phyloP scores from a whole-genome alignment of 2,113 vertebrate species.

The Atractosteus spatula region DNA sequence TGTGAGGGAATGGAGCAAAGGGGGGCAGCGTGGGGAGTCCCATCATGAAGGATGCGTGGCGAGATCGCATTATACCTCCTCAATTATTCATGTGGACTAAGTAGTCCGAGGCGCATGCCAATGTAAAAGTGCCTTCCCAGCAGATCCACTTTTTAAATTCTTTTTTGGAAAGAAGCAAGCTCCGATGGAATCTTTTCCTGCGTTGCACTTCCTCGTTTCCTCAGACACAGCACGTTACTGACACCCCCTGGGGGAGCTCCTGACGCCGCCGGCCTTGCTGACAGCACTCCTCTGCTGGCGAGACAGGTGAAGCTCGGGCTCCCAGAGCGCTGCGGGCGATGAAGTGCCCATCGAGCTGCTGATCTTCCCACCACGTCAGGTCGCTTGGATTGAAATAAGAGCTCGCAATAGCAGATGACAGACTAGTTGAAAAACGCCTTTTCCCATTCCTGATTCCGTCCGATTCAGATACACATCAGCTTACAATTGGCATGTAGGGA shows the following conservation, averaged over 20 bases:
- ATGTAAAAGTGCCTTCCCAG: neutral
- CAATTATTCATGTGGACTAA: slow-evolving; percentile 21
- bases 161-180: neutral
- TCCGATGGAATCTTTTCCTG: too few species aligned
- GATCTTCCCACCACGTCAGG: neutral
- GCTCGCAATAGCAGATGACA: too few species aligned
- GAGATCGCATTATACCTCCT: slow-evolving; percentile 16
- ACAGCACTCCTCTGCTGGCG: too few species aligned
- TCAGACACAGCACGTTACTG: too few species aligned
- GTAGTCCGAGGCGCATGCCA: slow-evolving; percentile 10
- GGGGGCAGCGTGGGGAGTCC: neutral
- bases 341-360: neutral
- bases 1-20: slow-evolving; percentile 2
- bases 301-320: neutral
- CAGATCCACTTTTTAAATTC: neutral
- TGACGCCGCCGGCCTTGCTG: too few species aligned
- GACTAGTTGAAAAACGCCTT: neutral
- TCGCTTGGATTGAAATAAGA: neutral
- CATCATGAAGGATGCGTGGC: slow-evolving; percentile 15
- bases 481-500: too few species aligned
- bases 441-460: too few species aligned
- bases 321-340: neutral
- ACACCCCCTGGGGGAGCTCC: too few species aligned
- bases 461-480: neutral
- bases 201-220: too few species aligned